Conservation (phyloP, 2,113 vertebrate genomes). For the Numida meleagris region DNA sequence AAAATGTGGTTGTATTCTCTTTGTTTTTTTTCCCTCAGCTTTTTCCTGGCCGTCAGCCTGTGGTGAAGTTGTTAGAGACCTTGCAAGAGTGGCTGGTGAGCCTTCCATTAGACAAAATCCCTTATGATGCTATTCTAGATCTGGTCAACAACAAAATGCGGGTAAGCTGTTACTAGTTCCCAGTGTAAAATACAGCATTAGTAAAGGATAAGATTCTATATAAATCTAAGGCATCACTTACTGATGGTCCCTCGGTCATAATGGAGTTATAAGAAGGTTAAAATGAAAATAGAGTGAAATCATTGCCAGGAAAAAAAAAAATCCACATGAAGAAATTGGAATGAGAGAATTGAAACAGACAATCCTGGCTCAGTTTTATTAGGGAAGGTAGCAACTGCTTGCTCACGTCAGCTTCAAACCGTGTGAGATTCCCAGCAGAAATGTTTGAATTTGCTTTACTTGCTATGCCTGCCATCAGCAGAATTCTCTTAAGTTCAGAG, state of each 20-base stretch:
- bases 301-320: background rate
- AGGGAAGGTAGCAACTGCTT: too few species aligned
- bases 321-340: background rate
- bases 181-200: constrained; percentile 35
- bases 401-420: background rate
- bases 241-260: constrained; percentile 26
- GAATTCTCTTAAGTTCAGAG: background rate
- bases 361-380: background rate
- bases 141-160: constrained; percentile 97
- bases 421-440: background rate
- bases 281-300: constrained; percentile 50
- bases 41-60: constrained; percentile 87
- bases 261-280: constrained; percentile 71
- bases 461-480: background rate
- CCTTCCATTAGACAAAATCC: constrained; percentile 91
- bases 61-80: constrained; percentile 90
- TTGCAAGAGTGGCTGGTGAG: constrained; percentile 93
- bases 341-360: background rate
- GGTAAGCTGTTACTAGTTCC: constrained; percentile 75
- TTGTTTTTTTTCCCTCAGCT: constrained; percentile 72
- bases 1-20: background rate
- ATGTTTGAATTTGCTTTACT: background rate
- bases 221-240: constrained; percentile 52
- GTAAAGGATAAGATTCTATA: constrained; percentile 16
- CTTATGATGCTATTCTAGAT: constrained; percentile 91